Conservation (phyloP, 2,888 invertebrate genomes). For the Chrysopilus asiliformis region DNA sequence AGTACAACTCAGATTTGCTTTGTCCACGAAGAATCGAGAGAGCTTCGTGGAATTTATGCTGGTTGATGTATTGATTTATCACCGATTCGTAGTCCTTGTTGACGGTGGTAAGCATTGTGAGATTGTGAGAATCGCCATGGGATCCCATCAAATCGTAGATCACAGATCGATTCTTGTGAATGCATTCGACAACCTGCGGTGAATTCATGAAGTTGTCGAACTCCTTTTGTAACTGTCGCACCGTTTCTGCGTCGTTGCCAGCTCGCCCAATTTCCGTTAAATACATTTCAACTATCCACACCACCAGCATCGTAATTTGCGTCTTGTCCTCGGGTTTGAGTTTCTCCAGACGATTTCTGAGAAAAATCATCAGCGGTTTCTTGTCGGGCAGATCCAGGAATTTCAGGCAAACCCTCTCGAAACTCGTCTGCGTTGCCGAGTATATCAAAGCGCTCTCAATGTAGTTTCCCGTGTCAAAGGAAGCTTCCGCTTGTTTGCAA, state of each 20-base stretch:
- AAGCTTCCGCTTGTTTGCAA: constrained; percentile 74
- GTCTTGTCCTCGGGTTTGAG: constrained; percentile 62
- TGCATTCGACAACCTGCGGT: constrained; percentile 61
- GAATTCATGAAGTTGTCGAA: constrained; percentile 63
- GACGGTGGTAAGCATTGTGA: constrained; percentile 73
- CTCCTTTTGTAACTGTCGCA: constrained; percentile 51
- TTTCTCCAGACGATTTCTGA: constrained; percentile 68
- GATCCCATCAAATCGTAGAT: constrained; percentile 85
- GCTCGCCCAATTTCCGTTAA: constrained; percentile 66
- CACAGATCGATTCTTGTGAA: constrained; percentile 65
- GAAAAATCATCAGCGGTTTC: constrained; percentile 74
- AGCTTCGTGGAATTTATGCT: constrained; percentile 59
- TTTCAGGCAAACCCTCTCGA: constrained; percentile 88
- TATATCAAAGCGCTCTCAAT: constrained; percentile 75
- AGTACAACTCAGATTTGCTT: constrained; percentile 67
- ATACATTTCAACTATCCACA: constrained; percentile 91
- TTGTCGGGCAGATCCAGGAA: constrained; percentile 71
- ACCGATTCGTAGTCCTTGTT: constrained; percentile 89
- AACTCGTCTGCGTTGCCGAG: constrained; percentile 81
- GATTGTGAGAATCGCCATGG: constrained; percentile 86
- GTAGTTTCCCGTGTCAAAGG: constrained; percentile 65
- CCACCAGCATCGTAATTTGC: constrained; percentile 80
- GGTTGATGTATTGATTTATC: constrained; percentile 77
- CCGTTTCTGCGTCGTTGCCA: constrained; percentile 28
- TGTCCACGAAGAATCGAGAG: constrained; percentile 58